phyloP scores from a whole-genome alignment of 2,888 invertebrate species.

The Drosophila colorata region DNA sequence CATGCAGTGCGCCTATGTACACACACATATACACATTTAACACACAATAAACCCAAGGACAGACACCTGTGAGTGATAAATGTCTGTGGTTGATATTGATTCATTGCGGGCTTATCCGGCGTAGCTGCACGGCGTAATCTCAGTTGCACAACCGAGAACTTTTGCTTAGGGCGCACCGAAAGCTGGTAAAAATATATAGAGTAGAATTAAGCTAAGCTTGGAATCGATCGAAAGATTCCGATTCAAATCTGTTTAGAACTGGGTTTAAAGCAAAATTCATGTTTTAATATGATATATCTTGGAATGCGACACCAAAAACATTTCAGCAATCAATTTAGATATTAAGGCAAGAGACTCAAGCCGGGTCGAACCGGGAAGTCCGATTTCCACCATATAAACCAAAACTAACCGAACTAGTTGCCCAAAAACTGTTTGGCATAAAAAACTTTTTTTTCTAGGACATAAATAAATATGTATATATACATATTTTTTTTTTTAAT shows the following conservation, averaged over 20 bases:
- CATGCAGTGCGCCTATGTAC: background rate
- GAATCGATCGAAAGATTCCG: too few species aligned
- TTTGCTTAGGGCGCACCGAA: too few species aligned
- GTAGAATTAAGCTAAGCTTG: too few species aligned
- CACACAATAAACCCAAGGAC: background rate
- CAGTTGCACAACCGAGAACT: too few species aligned
- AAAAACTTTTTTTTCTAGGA: background rate
- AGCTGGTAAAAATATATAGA: too few species aligned
- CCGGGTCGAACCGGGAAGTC: background rate
- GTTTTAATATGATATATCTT: too few species aligned
- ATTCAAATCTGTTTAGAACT: too few species aligned
- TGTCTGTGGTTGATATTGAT: background rate
- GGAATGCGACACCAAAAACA: too few species aligned
- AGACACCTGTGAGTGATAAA: background rate
- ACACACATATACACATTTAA: background rate
- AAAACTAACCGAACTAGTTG: too few species aligned
- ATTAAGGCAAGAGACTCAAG: background rate
- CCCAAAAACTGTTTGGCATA: background rate
- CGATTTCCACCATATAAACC: background rate
- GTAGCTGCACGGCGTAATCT: too few species aligned
- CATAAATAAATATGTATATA: background rate
- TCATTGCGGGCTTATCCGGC: background rate
- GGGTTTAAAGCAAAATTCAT: background rate
- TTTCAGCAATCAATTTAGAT: background rate
- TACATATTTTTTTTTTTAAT: background rate